Evolutionary conservation across 2,888 invertebrate genomes (phyloP).

Genomic region (Chrysolina oricalcia): DNA sequence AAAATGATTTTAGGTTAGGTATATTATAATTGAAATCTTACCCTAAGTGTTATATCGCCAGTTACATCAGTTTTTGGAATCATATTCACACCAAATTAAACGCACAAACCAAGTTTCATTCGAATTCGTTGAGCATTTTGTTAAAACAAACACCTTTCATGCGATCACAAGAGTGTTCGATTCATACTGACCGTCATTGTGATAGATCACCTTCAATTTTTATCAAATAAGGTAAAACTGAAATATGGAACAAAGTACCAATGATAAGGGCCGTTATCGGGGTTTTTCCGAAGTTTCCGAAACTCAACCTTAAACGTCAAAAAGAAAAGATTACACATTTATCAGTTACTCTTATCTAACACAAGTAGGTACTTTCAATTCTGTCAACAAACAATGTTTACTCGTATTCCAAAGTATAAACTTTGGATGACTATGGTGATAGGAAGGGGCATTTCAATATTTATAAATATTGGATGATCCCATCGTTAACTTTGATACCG

Average conservation of each 20-base stretch:
- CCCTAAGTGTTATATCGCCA: too few species aligned
- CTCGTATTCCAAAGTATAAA: not conserved
- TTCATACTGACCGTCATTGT: not conserved
- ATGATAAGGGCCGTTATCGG: not conserved
- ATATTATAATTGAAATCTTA: too few species aligned
- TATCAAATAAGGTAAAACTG: not conserved
- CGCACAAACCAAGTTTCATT: too few species aligned
- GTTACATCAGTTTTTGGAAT: too few species aligned
- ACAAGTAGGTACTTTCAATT: not conserved
- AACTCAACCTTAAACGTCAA: not conserved
- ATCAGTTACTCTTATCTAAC: not conserved
- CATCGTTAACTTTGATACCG: too few species aligned
- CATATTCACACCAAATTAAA: too few species aligned
- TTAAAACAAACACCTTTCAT: too few species aligned
- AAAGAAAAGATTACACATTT: not conserved
- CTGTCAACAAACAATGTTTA: not conserved
- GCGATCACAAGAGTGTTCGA: not conserved
- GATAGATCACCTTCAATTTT: not conserved
- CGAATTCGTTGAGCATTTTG: too few species aligned
- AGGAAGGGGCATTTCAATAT: too few species aligned
- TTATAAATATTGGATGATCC: too few species aligned
- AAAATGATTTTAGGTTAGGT: too few species aligned
- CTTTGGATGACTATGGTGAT: not conserved
- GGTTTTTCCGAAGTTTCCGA: not conserved
- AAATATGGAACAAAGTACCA: not conserved